A percentile compares a stretch with the other conserved stretches of the same genome.
These are phyloP conservation scores for Agelas oroides DNA, from an alignment of 37 sponge, comb jelly and placozoan genomes.

Conservation along the genomic window DNA sequence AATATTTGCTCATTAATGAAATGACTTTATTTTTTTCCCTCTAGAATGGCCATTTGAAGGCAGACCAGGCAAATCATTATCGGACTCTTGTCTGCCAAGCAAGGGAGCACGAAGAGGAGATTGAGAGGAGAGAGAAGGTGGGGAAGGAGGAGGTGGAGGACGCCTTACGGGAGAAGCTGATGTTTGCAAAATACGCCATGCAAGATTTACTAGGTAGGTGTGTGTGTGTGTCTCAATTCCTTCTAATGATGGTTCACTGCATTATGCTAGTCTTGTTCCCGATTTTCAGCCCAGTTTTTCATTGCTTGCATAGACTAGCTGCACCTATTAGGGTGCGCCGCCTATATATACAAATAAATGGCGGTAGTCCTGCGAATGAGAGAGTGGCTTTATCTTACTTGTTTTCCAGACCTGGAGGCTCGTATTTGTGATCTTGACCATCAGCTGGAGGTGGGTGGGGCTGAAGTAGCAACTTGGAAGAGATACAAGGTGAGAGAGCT, in stretches of 20 bases:
- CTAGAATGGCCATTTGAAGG: constrained; percentile 54
- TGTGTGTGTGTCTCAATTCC: background rate
- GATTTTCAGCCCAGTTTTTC: too few relatives aligned
- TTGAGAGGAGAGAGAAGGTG: constrained; percentile 24
- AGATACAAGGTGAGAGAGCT: constrained; percentile 7
- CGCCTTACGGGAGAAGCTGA: constrained; percentile 40
- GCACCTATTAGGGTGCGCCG: too few relatives aligned
- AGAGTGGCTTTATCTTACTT: too few relatives aligned
- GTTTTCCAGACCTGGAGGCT: background rate
- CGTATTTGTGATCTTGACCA: background rate
- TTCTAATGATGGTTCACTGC: background rate
- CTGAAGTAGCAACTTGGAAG: constrained; percentile 9
- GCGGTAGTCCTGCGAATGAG: too few relatives aligned
- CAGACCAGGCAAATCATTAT: constrained; percentile 5
- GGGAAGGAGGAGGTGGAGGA: constrained; percentile 55
- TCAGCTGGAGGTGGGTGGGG: background rate
- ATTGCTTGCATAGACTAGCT: too few relatives aligned
- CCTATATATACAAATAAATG: too few relatives aligned
- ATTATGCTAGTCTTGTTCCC: background rate
- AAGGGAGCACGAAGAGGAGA: constrained; percentile 21
- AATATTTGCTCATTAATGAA: too few relatives aligned
- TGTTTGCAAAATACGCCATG: background rate
- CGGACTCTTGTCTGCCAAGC: constrained; percentile 52
- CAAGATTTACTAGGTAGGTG: constrained; percentile 56
- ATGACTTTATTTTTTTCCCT: background rate